phyloP scores from a whole-genome alignment of 1,140 invertebrate species.

The Musca vetustissima region DNA sequence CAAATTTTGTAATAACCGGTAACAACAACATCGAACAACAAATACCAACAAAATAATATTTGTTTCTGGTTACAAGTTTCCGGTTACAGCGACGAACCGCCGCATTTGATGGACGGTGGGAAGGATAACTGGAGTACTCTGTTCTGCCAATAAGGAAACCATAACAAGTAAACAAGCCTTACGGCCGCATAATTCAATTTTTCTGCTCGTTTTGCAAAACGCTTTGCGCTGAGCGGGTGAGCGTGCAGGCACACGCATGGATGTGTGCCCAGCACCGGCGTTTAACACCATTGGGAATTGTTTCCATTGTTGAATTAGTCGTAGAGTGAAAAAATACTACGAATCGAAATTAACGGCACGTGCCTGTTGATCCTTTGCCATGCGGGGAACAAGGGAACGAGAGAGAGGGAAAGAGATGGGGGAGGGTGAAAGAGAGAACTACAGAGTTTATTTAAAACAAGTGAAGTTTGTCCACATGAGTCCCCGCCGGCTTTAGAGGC shows the following conservation, averaged over 20 bases:
- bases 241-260: background rate
- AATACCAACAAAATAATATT: conserved; percentile 30
- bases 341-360: conserved; percentile 48
- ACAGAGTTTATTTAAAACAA: background rate
- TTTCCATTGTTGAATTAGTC: conserved; percentile 29
- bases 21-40: too few species aligned
- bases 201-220: conserved; percentile 53
- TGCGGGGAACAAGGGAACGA: background rate
- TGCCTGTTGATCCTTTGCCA: conserved; percentile 35
- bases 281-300: conserved; percentile 42
- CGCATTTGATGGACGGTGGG: too few species aligned
- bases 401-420: background rate
- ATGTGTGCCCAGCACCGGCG: conserved; percentile 1
- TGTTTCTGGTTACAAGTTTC: conserved; percentile 31
- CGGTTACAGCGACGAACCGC: conserved; percentile 27
- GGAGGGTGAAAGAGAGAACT: too few species aligned
- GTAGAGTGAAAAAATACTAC: background rate
- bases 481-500: background rate
- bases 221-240: background rate
- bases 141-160: too few species aligned
- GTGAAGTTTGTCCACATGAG: conserved; percentile 18
- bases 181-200: conserved; percentile 54
- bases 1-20: conserved; percentile 39
- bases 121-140: background rate
- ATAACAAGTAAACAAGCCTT: background rate